Evolutionary conservation across 2,797 vertebrate genomes (phyloP).

Genomic region (Anabas testudineus): DNA sequence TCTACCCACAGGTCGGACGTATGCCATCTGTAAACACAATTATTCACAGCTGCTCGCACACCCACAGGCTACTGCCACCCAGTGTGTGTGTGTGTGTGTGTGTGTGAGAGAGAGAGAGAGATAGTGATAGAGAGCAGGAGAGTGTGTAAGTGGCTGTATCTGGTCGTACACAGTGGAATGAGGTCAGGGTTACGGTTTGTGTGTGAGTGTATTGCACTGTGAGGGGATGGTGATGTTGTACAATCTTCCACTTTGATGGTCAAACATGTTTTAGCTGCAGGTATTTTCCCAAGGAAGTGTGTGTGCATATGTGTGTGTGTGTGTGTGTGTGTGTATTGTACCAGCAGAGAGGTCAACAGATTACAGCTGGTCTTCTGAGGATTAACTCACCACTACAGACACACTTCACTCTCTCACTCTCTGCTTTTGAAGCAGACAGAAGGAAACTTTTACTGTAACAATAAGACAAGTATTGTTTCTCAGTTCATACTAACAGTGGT

Average conservation of each 20-base stretch:
- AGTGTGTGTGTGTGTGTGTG: slow-evolving; percentile 39
- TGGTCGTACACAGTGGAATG: slow-evolving; percentile 57
- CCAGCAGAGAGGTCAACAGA: slow-evolving; percentile 64
- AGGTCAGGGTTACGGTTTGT: slow-evolving; percentile 66
- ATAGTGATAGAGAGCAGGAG: slow-evolving; percentile 40
- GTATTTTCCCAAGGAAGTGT: slow-evolving; percentile 62
- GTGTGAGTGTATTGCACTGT: slow-evolving; percentile 26
- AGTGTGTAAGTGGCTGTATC: slow-evolving; percentile 62
- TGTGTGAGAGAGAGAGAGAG: slow-evolving; percentile 18
- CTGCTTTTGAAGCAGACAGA: slow-evolving; percentile 16
- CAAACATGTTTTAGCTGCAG: slow-evolving; percentile 72
- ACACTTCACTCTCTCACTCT: slow-evolving; percentile 46
- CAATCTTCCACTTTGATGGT: slow-evolving; percentile 73
- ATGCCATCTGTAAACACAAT: slow-evolving; percentile 82
- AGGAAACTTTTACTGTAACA: slow-evolving; percentile 32
- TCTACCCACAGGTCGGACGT: slow-evolving; percentile 72
- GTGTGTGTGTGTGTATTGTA: slow-evolving; percentile 3
- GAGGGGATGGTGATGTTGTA: slow-evolving; percentile 47
- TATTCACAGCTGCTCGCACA: slow-evolving; percentile 75
- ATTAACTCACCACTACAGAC: slow-evolving; percentile 59
- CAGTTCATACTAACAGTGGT: not conserved
- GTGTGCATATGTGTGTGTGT: not conserved
- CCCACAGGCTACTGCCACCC: slow-evolving; percentile 65
- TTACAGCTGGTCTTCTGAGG: slow-evolving; percentile 60
- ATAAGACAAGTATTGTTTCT: not conserved